Conservation (phyloP, 2,888 invertebrate species). For the Cataglyphis cursor region DNA sequence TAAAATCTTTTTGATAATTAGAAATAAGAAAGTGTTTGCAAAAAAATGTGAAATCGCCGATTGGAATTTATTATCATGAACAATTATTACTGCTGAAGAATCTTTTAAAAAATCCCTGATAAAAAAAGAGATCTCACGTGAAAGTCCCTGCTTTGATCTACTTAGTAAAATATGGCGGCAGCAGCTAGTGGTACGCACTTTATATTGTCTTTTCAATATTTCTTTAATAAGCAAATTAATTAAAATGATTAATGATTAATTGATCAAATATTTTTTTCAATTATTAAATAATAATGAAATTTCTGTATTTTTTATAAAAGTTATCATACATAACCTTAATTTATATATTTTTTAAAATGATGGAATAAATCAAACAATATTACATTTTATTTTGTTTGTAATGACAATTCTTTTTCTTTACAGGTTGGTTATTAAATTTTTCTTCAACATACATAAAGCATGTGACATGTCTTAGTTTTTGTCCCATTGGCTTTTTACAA, state of each 20-base stretch:
- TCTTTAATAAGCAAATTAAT: background rate
- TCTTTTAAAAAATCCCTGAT: too few relatives aligned
- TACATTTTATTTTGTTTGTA: background rate
- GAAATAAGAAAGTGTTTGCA: background rate
- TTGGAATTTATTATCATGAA: background rate
- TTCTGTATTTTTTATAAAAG: background rate
- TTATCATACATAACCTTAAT: slow-evolving; percentile 8
- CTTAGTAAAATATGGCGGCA: slow-evolving; percentile 30
- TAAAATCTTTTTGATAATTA: too few relatives aligned
- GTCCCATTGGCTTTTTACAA: slow-evolving; percentile 74
- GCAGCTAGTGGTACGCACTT: background rate
- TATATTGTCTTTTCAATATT: slow-evolving; percentile 1
- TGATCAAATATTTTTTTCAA: background rate
- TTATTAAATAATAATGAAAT: background rate
- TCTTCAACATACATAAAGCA: slow-evolving; percentile 44
- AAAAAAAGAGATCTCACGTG: background rate
- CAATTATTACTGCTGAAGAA: background rate
- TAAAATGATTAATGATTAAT: background rate
- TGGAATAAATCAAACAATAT: background rate
- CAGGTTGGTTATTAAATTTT: slow-evolving; percentile 66
- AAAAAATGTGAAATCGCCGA: background rate
- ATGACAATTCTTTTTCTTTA: background rate
- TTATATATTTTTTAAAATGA: background rate
- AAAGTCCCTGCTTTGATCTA: background rate
- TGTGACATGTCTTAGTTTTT: slow-evolving; percentile 51